Evolutionary conservation across 2,888 invertebrate species (phyloP).

Genomic region (Abrostola tripartita): DNA sequence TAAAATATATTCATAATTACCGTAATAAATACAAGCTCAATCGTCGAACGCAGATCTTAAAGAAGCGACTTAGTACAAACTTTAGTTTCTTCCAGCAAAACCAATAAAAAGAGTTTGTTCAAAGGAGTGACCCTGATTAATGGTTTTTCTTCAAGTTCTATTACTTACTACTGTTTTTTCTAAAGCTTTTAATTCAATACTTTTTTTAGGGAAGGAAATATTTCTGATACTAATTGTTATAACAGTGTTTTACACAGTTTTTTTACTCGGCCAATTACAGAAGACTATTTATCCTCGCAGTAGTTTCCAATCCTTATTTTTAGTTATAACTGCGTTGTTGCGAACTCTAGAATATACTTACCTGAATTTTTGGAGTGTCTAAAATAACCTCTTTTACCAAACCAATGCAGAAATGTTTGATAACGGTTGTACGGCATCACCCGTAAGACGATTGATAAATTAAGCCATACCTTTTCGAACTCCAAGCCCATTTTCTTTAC

Average conservation of each 20-base stretch:
- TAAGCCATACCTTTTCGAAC: conserved; percentile 76
- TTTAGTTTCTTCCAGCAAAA: neutral
- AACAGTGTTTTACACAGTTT: neutral
- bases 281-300: too few relatives aligned
- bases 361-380: too few relatives aligned
- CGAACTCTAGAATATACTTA: too few relatives aligned
- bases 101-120: conserved; percentile 1
- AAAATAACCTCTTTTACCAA: too few relatives aligned
- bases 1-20: neutral
- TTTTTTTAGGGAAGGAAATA: neutral
- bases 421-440: neutral
- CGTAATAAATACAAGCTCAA: neutral
- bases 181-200: neutral
- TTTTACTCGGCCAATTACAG: too few relatives aligned
- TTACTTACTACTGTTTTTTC: neutral
- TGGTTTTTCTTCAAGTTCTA: neutral
- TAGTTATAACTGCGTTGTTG: too few relatives aligned
- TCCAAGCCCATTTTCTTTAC: conserved; percentile 80
- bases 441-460: neutral
- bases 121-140: neutral
- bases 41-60: neutral
- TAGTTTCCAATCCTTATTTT: too few relatives aligned
- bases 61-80: neutral
- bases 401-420: too few relatives aligned
- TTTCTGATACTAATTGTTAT: neutral